A percentile compares a stretch with the other conserved stretches of the same genome.
Conservation (phyloP, 2,888 invertebrate species). For the Netelia melanura region DNA sequence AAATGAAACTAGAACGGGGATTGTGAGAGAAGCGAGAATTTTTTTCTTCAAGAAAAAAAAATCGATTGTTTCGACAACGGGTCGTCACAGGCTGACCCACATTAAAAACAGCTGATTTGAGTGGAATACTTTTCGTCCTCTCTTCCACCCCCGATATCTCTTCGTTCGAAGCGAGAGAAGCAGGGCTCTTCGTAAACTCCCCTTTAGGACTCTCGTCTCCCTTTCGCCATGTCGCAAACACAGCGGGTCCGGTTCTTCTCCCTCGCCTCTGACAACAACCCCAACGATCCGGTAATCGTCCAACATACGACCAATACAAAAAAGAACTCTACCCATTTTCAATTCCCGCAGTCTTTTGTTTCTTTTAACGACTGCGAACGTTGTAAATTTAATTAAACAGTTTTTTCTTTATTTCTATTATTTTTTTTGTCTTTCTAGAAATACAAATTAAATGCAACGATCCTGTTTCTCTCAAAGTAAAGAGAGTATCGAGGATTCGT, state of each 20-base stretch:
- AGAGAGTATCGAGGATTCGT: conserved; percentile 70
- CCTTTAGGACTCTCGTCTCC: conserved; percentile 66
- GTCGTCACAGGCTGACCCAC: conserved; percentile 76
- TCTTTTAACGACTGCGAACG: too few species aligned
- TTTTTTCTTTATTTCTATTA: too few species aligned
- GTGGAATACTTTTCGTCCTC: conserved; percentile 4
- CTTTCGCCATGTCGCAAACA: conserved; percentile 60
- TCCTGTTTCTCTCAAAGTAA: too few species aligned
- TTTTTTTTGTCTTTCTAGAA: too few species aligned
- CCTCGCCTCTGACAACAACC: conserved; percentile 44
- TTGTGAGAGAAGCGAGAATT: not conserved
- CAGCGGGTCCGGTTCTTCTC: conserved; percentile 49
- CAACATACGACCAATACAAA: not conserved
- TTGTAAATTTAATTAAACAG: too few species aligned
- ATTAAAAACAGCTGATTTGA: conserved; percentile 81
- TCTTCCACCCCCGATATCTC: conserved; percentile 22
- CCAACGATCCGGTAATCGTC: not conserved
- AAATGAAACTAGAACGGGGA: not conserved
- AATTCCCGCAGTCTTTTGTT: too few species aligned
- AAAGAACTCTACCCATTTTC: too few species aligned
- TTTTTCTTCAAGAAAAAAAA: conserved; percentile 50
- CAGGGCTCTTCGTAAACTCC: conserved; percentile 70
- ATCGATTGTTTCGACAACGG: conserved; percentile 76
- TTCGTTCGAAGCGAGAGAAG: conserved; percentile 58
- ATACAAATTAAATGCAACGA: too few species aligned